A percentile compares a stretch with the other conserved stretches of the same genome.
Evolutionary conservation across 2,113 vertebrate genomes (phyloP).

Genomic region (Regulus satrapa): DNA sequence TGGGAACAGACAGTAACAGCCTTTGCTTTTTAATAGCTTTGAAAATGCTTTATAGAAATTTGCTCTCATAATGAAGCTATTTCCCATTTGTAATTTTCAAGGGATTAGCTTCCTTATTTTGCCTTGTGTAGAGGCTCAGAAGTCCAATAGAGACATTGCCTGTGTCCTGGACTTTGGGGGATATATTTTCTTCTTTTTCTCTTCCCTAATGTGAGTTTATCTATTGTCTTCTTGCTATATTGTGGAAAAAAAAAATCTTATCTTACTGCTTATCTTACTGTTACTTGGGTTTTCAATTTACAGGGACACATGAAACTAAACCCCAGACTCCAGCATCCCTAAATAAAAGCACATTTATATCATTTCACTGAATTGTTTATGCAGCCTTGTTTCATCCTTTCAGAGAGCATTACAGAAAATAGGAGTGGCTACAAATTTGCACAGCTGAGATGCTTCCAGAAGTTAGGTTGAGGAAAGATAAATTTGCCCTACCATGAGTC

Average conservation of each 20-base stretch:
- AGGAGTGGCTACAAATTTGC: neutral
- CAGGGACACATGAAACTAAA: neutral
- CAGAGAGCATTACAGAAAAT: neutral
- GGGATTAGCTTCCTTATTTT: slow-evolving; percentile 38
- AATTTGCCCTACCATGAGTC: neutral
- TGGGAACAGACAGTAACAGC: slow-evolving; percentile 52
- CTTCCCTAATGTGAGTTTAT: neutral
- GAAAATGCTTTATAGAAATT: slow-evolving; percentile 34
- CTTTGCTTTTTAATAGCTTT: slow-evolving; percentile 47
- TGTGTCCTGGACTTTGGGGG: neutral
- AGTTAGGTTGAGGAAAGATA: neutral
- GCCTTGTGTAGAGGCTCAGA: neutral
- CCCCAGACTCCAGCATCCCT: neutral
- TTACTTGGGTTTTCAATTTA: neutral
- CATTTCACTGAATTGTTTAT: neutral
- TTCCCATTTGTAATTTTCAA: slow-evolving; percentile 26
- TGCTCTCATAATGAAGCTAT: slow-evolving; percentile 35
- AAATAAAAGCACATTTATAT: neutral
- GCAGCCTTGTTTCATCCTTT: neutral
- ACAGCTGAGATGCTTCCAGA: neutral
- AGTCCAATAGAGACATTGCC: neutral
- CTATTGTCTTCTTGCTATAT: neutral
- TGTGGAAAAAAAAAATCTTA: neutral
- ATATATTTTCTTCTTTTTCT: neutral
- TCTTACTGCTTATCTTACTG: neutral